Percentiles rank a stretch among this genome's conserved stretches.
Conservation (phyloP, 2,888 invertebrate species). For the Ypsolopha scabrella region DNA sequence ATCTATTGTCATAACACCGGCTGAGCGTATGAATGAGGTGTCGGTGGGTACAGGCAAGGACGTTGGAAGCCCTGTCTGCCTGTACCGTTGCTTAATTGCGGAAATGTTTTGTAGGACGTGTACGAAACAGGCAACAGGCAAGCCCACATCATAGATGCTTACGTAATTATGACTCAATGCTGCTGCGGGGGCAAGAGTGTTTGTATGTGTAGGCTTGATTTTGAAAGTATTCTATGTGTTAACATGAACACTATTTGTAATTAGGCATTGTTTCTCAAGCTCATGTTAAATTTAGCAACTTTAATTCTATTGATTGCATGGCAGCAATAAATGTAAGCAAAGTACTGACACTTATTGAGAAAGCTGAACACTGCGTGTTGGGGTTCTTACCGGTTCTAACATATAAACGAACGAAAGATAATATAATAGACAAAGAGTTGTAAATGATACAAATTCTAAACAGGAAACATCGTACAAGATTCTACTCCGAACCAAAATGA, state of each 20-base stretch:
- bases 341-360: too few species aligned
- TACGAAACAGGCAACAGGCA: neutral
- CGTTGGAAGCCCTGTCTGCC: neutral
- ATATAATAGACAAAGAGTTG: too few species aligned
- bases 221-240: neutral
- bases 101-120: conserved; percentile 2
- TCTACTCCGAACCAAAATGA: too few species aligned
- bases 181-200: neutral
- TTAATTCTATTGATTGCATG: too few species aligned
- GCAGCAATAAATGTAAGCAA: too few species aligned
- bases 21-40: neutral
- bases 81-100: conserved; percentile 4
- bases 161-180: conserved; percentile 1
- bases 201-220: neutral
- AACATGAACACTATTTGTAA: neutral
- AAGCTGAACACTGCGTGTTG: too few species aligned
- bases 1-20: neutral
- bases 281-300: too few species aligned
- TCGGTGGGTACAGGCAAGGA: neutral
- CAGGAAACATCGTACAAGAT: too few species aligned
- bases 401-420: too few species aligned
- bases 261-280: too few species aligned
- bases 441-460: too few species aligned
- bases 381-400: too few species aligned
- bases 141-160: conserved; percentile 7